Percentiles rank a stretch among this genome's conserved stretches.
Conservation (phyloP, 2,113 vertebrate species). For the Solenodon paradoxus region DNA sequence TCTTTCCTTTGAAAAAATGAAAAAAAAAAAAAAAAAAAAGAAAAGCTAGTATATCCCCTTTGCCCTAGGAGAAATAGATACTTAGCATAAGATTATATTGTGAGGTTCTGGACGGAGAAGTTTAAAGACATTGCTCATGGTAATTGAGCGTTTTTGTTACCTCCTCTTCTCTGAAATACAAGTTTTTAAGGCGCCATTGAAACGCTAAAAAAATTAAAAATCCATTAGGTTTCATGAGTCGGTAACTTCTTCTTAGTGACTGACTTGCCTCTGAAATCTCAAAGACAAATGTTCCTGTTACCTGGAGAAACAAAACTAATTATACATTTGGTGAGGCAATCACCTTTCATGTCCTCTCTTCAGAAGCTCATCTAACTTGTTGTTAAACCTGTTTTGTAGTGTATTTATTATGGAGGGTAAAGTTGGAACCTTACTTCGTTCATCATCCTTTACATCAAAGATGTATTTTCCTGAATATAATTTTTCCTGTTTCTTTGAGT, state of each 20-base stretch:
- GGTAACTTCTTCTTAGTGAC: background rate
- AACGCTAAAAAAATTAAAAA: background rate
- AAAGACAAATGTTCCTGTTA: background rate
- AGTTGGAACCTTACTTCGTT: constrained; percentile 26
- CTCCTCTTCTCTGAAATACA: background rate
- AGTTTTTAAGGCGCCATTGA: background rate
- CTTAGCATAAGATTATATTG: background rate
- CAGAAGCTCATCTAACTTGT: constrained; percentile 55
- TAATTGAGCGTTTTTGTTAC: background rate
- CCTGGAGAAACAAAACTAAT: constrained; percentile 61
- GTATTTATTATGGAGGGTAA: constrained; percentile 48
- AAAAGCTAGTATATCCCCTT: no score
- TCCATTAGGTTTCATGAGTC: background rate
- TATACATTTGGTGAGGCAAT: constrained; percentile 42
- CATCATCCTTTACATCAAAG: constrained; percentile 41
- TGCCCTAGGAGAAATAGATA: background rate
- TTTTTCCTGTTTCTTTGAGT: background rate
- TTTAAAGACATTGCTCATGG: background rate
- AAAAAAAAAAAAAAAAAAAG: no score
- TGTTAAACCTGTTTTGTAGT: constrained; percentile 61
- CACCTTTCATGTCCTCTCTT: constrained; percentile 39
- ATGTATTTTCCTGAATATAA: background rate
- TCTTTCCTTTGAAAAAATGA: no score
- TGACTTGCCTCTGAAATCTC: constrained; percentile 34
- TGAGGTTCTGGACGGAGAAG: background rate